Evolutionary conservation across 2,113 vertebrate species (phyloP).

Genomic region (Vulpes ferrilata): DNA sequence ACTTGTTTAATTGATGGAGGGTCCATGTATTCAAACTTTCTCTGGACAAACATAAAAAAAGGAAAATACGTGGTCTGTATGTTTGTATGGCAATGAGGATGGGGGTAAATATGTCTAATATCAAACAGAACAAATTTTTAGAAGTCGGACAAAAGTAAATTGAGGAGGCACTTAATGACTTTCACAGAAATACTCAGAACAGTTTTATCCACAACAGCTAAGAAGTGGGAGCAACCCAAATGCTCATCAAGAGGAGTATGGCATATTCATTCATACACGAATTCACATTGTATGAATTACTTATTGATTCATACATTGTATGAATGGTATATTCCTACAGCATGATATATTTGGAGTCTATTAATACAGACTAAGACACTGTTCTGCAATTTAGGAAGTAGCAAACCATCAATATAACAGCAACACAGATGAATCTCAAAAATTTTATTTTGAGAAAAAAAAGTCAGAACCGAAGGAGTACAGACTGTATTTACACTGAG

Average conservation of each 20-base stretch:
- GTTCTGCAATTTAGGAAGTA: neutral
- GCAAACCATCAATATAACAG: neutral
- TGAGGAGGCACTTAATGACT: constrained; percentile 14
- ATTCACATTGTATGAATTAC: neutral
- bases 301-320: neutral
- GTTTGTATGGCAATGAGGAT: neutral
- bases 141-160: neutral
- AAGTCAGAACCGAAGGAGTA: constrained; percentile 23
- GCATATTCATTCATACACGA: neutral
- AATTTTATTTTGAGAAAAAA: constrained; percentile 16
- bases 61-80: neutral
- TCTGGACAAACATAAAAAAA: constrained; percentile 45
- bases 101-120: neutral
- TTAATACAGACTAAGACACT: neutral
- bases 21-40: constrained; percentile 50
- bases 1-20: constrained; percentile 60
- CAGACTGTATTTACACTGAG: constrained; percentile 1
- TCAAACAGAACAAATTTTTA: neutral
- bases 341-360: neutral
- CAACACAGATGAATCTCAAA: constrained; percentile 2
- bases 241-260: neutral
- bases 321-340: neutral
- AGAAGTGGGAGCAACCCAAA: constrained; percentile 3
- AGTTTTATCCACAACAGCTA: neutral
- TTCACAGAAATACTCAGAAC: neutral